phyloP scores from a whole-genome alignment of 2,797 vertebrate genomes.

The Coluber constrictor region DNA sequence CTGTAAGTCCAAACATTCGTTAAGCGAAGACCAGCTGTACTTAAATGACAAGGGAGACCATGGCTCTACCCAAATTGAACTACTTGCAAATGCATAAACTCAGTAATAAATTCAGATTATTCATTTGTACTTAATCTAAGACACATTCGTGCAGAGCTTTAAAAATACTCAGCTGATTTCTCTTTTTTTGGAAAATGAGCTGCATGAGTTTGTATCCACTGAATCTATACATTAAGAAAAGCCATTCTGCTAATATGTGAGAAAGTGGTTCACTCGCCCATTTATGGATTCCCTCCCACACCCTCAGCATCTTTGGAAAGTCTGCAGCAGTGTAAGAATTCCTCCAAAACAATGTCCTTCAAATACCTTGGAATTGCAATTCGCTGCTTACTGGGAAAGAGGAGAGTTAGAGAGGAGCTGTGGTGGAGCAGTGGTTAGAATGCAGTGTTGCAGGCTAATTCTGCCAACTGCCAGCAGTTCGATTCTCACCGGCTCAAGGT shows the following conservation, averaged over 20 bases:
- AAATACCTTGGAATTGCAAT: neutral
- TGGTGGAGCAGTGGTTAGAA: neutral
- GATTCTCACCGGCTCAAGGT: neutral
- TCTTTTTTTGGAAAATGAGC: neutral
- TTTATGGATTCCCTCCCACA: neutral
- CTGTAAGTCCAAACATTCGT: neutral
- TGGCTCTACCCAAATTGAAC: neutral
- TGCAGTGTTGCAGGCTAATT: neutral
- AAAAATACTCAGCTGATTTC: neutral
- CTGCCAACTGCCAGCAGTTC: neutral
- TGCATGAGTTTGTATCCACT: neutral
- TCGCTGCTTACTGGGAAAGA: neutral
- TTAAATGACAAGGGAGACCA: constrained; percentile 12
- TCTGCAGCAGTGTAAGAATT: neutral
- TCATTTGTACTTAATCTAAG: neutral
- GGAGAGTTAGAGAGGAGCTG: neutral
- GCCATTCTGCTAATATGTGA: neutral
- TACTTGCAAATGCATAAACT: neutral
- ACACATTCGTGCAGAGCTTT: neutral
- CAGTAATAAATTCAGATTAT: neutral
- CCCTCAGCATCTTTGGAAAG: neutral
- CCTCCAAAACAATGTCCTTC: neutral
- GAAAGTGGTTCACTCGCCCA: neutral
- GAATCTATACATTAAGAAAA: neutral
- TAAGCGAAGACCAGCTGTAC: neutral